These are phyloP conservation scores for Cephus runcator DNA, from an alignment of 2,888 invertebrate genomes.

Conservation along the genomic window DNA sequence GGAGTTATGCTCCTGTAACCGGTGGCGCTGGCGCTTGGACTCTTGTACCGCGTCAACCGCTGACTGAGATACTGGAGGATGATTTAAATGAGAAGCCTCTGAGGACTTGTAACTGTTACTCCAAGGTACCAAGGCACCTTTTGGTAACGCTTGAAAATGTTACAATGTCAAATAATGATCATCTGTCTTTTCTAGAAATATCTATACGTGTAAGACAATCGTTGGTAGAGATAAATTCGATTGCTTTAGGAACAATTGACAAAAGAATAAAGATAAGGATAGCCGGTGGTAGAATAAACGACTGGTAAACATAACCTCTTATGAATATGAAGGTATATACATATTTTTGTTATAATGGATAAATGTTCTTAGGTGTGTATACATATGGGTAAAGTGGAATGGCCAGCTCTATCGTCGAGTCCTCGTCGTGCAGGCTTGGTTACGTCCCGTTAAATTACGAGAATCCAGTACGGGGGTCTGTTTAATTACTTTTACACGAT, in stretches of 20 bases:
- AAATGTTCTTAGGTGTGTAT: neutral
- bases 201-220: slow-evolving; percentile 18
- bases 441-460: slow-evolving; percentile 27
- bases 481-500: slow-evolving; percentile 36
- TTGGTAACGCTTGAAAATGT: slow-evolving; percentile 1
- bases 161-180: slow-evolving; percentile 20
- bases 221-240: slow-evolving; percentile 23
- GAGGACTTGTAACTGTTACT: neutral
- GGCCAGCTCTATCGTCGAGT: slow-evolving; percentile 15
- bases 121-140: neutral
- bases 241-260: slow-evolving; percentile 5
- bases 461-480: slow-evolving; percentile 33
- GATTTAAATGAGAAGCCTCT: slow-evolving; percentile 29
- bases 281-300: neutral
- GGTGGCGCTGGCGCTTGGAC: slow-evolving; percentile 14
- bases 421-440: neutral
- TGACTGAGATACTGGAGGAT: slow-evolving; percentile 34
- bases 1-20: slow-evolving; percentile 34
- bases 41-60: slow-evolving; percentile 33
- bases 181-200: slow-evolving; percentile 5
- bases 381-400: neutral
- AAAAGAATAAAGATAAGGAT: neutral
- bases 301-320: neutral
- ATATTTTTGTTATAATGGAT: neutral
- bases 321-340: neutral